A percentile compares a stretch with the other conserved stretches of the same genome.
Evolutionary conservation across 2,113 vertebrate species (phyloP).

Genomic region (Centropus unirufus): DNA sequence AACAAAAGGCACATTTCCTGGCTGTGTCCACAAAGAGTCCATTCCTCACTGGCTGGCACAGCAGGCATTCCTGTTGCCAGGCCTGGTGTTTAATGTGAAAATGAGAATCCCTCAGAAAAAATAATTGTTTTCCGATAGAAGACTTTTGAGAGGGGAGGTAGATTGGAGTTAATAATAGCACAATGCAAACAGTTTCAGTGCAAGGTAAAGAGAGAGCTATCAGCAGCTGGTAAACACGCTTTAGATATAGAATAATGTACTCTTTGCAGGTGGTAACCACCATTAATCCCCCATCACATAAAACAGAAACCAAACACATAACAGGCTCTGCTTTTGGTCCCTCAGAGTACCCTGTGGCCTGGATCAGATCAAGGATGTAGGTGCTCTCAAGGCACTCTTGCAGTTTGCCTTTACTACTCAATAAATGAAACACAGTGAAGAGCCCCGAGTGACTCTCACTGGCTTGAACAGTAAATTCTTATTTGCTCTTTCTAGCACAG

Average conservation of each 20-base stretch:
- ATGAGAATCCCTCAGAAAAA: not conserved
- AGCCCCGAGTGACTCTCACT: not conserved
- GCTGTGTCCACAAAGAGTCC: constrained; percentile 25
- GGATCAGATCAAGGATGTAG: not conserved
- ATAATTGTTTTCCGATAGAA: not conserved
- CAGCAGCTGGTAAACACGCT: not conserved
- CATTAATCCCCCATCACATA: not conserved
- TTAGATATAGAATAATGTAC: not conserved
- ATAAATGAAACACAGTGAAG: not conserved
- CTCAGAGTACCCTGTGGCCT: not conserved
- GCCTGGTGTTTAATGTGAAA: not conserved
- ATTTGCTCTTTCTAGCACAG: not conserved
- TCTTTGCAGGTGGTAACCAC: not conserved
- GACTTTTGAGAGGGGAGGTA: not conserved
- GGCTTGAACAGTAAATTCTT: not conserved
- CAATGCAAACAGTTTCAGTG: not conserved
- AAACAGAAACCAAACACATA: not conserved
- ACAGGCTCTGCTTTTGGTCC: not conserved
- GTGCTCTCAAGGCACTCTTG: not conserved
- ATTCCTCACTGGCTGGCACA: constrained; percentile 17
- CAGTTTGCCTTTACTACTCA: not conserved
- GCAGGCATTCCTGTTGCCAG: not conserved
- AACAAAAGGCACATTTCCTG: constrained; percentile 60
- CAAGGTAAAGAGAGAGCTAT: not conserved
- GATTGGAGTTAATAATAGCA: not conserved